Conservation (phyloP, 2,797 vertebrate genomes). For the Gallinago stenura region DNA sequence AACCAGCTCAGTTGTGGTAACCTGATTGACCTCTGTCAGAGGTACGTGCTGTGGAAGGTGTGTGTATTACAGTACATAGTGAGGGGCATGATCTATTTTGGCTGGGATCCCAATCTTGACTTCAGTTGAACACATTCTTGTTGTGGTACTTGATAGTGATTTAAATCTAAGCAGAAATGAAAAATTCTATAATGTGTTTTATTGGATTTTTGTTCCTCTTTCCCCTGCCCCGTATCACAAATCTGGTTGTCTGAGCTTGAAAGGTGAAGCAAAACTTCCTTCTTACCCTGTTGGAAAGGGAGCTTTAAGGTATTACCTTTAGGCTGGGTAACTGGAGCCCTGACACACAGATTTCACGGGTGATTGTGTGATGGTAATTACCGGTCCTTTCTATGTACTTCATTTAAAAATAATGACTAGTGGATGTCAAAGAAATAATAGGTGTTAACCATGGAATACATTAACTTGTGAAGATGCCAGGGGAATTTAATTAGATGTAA, state of each 20-base stretch:
- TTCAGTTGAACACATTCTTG: neutral
- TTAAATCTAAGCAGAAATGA: neutral
- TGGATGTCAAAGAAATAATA: slow-evolving; percentile 21
- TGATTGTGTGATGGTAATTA: slow-evolving; percentile 72
- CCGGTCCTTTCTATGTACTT: slow-evolving; percentile 65
- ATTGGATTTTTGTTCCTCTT: neutral
- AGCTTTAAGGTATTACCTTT: neutral
- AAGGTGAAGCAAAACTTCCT: neutral
- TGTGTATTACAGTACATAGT: too few species aligned
- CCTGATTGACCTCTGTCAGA: neutral
- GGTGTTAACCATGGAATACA: slow-evolving; percentile 61
- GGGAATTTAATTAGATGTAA: neutral
- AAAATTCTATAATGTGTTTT: neutral
- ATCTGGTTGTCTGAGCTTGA: neutral
- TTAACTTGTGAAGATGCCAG: neutral
- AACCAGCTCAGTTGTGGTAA: neutral
- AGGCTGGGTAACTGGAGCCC: slow-evolving; percentile 21
- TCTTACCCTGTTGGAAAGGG: neutral
- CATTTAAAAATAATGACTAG: slow-evolving; percentile 83
- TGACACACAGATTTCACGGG: neutral
- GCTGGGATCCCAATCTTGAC: neutral
- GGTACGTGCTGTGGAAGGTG: neutral
- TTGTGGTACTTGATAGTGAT: neutral
- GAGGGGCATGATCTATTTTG: neutral
- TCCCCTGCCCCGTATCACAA: neutral